These are phyloP conservation scores for Drosophila tani DNA, from an alignment of 1,140 invertebrate genomes.

Conservation along the genomic window DNA sequence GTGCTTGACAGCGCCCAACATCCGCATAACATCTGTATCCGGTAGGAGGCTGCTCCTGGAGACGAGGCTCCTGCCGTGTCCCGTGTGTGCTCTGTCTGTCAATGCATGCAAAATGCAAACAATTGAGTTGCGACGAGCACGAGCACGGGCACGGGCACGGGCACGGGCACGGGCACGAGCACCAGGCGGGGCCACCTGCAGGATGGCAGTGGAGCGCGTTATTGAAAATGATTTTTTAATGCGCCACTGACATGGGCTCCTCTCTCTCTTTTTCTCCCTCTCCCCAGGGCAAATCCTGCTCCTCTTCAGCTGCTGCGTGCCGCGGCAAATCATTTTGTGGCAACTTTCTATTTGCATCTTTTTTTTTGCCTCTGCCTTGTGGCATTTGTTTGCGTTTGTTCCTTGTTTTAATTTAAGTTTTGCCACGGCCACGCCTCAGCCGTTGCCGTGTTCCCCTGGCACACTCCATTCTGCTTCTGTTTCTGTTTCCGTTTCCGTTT, in stretches of 20 bases:
- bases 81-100: slow-evolving; percentile 45
- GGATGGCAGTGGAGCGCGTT: slow-evolving; percentile 66
- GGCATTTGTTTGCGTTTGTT: slow-evolving; percentile 11
- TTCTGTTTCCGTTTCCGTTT: not conserved
- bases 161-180: not conserved
- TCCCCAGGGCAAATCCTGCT: too few species aligned
- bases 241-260: slow-evolving; percentile 55
- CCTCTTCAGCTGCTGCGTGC: slow-evolving; percentile 7
- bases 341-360: slow-evolving; percentile 69
- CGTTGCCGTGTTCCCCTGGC: not conserved
- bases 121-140: slow-evolving; percentile 33
- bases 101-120: slow-evolving; percentile 63
- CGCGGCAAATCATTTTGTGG: slow-evolving; percentile 66
- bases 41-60: not conserved
- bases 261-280: too few species aligned
- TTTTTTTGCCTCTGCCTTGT: not conserved
- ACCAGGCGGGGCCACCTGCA: not conserved
- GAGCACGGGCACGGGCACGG: not conserved
- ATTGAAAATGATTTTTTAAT: slow-evolving; percentile 83
- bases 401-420: slow-evolving; percentile 65
- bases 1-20: slow-evolving; percentile 16
- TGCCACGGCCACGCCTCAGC: slow-evolving; percentile 1
- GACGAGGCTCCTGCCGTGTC: slow-evolving; percentile 8
- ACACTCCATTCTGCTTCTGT: not conserved
- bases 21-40: slow-evolving; percentile 23